phyloP scores from a whole-genome alignment of 2,888 invertebrate species.

The Apodemia duryi region DNA sequence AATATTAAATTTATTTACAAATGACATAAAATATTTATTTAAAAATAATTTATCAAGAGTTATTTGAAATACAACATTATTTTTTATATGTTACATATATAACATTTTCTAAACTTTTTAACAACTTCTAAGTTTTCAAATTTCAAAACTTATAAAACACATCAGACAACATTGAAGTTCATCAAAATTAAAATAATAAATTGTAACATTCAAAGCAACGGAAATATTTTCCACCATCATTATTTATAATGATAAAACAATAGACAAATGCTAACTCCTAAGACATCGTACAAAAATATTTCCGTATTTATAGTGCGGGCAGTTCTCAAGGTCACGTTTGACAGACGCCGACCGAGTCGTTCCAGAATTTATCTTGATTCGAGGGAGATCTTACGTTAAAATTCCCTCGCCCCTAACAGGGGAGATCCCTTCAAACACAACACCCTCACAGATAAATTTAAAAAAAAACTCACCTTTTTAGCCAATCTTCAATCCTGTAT shows the following conservation, averaged over 20 bases:
- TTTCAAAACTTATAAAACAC: neutral
- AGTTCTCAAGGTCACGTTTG: slow-evolving; percentile 68
- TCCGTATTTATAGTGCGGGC: slow-evolving; percentile 71
- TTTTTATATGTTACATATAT: too few species aligned
- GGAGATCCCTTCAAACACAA: slow-evolving; percentile 33
- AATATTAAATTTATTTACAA: too few species aligned
- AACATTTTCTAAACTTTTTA: too few species aligned
- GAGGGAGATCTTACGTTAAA: slow-evolving; percentile 63
- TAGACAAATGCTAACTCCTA: slow-evolving; percentile 10
- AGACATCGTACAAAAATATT: slow-evolving; percentile 57
- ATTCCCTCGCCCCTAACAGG: slow-evolving; percentile 40
- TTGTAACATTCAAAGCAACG: slow-evolving; percentile 14
- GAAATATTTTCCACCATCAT: slow-evolving; percentile 18
- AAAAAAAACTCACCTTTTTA: slow-evolving; percentile 59
- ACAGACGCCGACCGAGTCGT: slow-evolving; percentile 55
- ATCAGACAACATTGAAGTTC: neutral
- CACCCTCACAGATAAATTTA: slow-evolving; percentile 48
- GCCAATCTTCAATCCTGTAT: slow-evolving; percentile 69
- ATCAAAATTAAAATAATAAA: slow-evolving; percentile 1
- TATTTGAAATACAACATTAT: too few species aligned
- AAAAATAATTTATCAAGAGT: too few species aligned
- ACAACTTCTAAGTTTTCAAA: neutral
- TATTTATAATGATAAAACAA: slow-evolving; percentile 7
- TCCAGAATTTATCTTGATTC: slow-evolving; percentile 52
- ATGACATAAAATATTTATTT: too few species aligned